phyloP scores from a whole-genome alignment of 2,113 vertebrate genomes.

The Mormyrus lacerda region DNA sequence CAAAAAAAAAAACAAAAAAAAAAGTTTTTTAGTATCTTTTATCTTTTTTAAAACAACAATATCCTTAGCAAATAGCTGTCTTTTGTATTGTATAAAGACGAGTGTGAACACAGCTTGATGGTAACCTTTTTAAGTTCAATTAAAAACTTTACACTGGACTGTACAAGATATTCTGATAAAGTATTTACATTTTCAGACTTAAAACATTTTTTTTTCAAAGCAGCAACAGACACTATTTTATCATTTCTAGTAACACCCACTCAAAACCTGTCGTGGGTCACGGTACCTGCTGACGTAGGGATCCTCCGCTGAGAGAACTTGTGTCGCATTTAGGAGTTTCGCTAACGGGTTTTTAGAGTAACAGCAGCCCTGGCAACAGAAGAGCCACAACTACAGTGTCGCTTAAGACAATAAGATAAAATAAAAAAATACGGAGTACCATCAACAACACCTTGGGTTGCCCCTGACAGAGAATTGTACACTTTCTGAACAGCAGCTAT shows the following conservation, averaged over 20 bases:
- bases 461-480: slow-evolving; percentile 56
- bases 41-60: slow-evolving; percentile 59
- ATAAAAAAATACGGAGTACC: slow-evolving; percentile 80
- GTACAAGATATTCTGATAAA: slow-evolving; percentile 99
- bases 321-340: slow-evolving; percentile 54
- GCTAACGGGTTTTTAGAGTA: slow-evolving; percentile 65
- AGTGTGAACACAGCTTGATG: slow-evolving; percentile 92
- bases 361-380: slow-evolving; percentile 58
- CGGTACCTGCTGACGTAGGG: slow-evolving; percentile 80
- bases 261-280: slow-evolving; percentile 82
- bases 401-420: slow-evolving; percentile 69
- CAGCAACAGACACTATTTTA: slow-evolving; percentile 98
- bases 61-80: slow-evolving; percentile 83
- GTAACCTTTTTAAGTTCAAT: slow-evolving; percentile 93
- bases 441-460: slow-evolving; percentile 73
- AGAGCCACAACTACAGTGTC: slow-evolving; percentile 80
- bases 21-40: slow-evolving; percentile 60
- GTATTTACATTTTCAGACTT: slow-evolving; percentile 99
- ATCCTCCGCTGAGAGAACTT: slow-evolving; percentile 77
- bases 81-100: slow-evolving; percentile 84
- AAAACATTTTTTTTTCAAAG: slow-evolving; percentile 89
- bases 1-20: slow-evolving; percentile 69
- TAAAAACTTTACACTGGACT: slow-evolving; percentile 99
- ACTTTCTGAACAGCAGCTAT: slow-evolving; percentile 87
- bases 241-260: slow-evolving; percentile 84